Percentiles rank a stretch among this genome's conserved stretches.
Conservation (phyloP, 1,140 invertebrate genomes). For the Sarcophaga peregrina region DNA sequence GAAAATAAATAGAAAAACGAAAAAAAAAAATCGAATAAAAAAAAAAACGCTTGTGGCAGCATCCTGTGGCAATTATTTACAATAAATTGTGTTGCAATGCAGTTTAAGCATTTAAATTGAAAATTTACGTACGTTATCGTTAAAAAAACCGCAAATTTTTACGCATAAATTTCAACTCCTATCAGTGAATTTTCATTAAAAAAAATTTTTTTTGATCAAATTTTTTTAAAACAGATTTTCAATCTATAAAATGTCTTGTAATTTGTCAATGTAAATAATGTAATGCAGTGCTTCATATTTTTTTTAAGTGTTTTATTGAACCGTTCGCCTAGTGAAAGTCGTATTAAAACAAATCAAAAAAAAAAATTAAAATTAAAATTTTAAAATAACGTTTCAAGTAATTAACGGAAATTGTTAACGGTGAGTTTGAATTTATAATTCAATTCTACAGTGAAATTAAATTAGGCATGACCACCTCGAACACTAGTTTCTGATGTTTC, state of each 20-base stretch:
- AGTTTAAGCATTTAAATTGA: background rate
- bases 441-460: too few relatives aligned
- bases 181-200: background rate
- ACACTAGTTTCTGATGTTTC: too few relatives aligned
- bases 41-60: slow-evolving; percentile 4
- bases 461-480: too few relatives aligned
- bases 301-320: background rate
- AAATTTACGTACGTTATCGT: background rate
- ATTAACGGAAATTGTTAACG: too few relatives aligned
- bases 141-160: background rate
- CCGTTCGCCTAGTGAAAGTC: background rate
- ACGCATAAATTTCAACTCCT: background rate
- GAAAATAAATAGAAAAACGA: background rate
- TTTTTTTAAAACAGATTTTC: background rate
- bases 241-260: slow-evolving; percentile 21
- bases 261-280: slow-evolving; percentile 21
- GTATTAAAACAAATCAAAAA: background rate
- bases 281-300: background rate
- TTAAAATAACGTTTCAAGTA: too few relatives aligned
- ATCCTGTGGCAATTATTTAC: slow-evolving; percentile 1
- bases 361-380: too few relatives aligned
- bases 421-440: too few relatives aligned
- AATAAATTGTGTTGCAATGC: background rate
- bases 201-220: background rate
- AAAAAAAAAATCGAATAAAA: too few relatives aligned